These are phyloP conservation scores for Sebastes variabilis DNA, from an alignment of 2,797 vertebrate species.

Conservation along the genomic window DNA sequence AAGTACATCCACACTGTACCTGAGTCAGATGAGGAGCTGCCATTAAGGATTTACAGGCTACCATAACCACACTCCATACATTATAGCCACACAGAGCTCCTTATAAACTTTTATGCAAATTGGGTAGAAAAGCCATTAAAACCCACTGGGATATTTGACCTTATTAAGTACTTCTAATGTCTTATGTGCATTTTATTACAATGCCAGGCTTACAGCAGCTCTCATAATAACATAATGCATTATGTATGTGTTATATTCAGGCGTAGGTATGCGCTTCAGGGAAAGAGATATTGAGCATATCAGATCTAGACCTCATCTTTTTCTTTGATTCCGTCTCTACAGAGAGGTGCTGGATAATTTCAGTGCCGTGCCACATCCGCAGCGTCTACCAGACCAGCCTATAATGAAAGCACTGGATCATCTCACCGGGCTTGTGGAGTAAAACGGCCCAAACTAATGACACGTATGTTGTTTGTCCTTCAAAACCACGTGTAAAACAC, in stretches of 20 bases:
- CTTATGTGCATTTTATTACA: conserved; percentile 19
- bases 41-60: neutral
- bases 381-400: neutral
- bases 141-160: neutral
- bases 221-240: conserved; percentile 15
- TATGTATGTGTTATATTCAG: conserved; percentile 17
- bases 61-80: neutral
- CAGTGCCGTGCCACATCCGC: neutral
- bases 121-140: neutral
- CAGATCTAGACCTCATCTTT: neutral
- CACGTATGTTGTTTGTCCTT: conserved; percentile 18
- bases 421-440: neutral
- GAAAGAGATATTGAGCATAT: neutral
- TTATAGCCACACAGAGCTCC: neutral
- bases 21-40: neutral
- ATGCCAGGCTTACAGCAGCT: conserved; percentile 1
- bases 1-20: neutral
- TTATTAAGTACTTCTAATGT: conserved; percentile 3
- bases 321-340: neutral
- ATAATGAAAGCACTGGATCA: conserved; percentile 28
- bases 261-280: conserved; percentile 1
- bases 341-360: conserved; percentile 1
- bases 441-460: conserved; percentile 16
- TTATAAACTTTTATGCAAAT: neutral
- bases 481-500: conserved; percentile 24